Evolutionary conservation across 2,888 invertebrate species (phyloP).

Genomic region (Chromoteleia sp.): DNA sequence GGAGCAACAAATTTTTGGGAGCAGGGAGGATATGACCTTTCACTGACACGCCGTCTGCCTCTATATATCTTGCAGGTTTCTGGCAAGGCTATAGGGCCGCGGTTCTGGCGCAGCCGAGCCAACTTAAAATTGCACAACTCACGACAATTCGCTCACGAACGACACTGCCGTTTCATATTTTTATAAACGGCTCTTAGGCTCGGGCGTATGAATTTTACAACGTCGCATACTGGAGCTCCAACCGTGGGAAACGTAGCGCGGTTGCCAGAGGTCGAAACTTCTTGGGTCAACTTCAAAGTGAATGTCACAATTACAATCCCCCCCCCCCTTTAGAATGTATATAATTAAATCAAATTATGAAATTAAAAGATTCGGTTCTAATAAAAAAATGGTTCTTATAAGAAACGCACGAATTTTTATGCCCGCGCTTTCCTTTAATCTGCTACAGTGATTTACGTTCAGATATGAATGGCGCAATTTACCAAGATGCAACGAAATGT

Average conservation of each 20-base stretch:
- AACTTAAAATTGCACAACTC: slow-evolving; percentile 57
- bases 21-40: slow-evolving; percentile 20
- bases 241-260: slow-evolving; percentile 38
- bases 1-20: not conserved
- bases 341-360: too few relatives aligned
- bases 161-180: slow-evolving; percentile 38
- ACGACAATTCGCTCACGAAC: slow-evolving; percentile 55
- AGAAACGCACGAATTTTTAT: too few relatives aligned
- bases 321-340: too few relatives aligned
- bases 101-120: slow-evolving; percentile 25
- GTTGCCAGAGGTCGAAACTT: slow-evolving; percentile 2
- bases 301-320: too few relatives aligned
- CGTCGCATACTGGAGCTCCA: slow-evolving; percentile 1
- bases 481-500: slow-evolving; percentile 7
- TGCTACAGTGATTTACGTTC: not conserved
- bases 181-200: slow-evolving; percentile 13
- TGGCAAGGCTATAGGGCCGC: slow-evolving; percentile 16
- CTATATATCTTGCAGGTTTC: slow-evolving; percentile 18
- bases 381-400: too few relatives aligned
- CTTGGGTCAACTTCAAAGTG: not conserved
- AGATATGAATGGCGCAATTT: not conserved
- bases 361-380: too few relatives aligned
- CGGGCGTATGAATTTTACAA: slow-evolving; percentile 27
- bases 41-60: slow-evolving; percentile 17
- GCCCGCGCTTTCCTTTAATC: too few relatives aligned